Evolutionary conservation across 53 echinoderm and acorn worm species (phyloP).

Genomic region (Temnopleurus reevesii): DNA sequence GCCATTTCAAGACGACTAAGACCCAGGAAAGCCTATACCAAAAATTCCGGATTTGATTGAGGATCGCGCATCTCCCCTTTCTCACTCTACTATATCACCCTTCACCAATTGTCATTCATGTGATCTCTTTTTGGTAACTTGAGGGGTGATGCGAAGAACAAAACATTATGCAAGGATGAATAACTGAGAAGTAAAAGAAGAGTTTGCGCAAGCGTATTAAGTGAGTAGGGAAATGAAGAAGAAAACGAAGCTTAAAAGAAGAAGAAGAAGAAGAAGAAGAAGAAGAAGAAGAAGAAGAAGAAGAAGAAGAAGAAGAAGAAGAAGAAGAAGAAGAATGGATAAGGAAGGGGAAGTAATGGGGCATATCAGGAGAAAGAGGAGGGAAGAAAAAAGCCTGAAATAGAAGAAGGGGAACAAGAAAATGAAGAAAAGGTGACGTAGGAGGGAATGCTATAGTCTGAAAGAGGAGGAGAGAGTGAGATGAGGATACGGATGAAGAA

Average conservation of each 20-base stretch:
- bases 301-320: constrained; percentile 10
- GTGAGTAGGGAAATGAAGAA: too few relatives aligned
- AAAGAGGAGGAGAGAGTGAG: not conserved
- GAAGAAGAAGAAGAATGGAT: not conserved
- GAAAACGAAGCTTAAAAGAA: not conserved
- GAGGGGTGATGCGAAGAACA: too few relatives aligned
- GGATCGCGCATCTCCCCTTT: too few relatives aligned
- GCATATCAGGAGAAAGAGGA: not conserved
- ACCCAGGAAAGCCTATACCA: too few relatives aligned
- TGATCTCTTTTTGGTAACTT: too few relatives aligned
- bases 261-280: constrained; percentile 7
- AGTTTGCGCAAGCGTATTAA: too few relatives aligned
- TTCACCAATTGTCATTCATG: too few relatives aligned
- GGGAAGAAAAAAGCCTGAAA: not conserved
- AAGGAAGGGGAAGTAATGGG: not conserved
- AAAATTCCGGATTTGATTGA: too few relatives aligned
- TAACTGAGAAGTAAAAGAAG: too few relatives aligned
- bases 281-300: not conserved
- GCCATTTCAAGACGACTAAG: too few relatives aligned
- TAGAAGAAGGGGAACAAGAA: not conserved
- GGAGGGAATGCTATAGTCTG: not conserved
- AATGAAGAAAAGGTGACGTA: not conserved
- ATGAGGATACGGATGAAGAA: not conserved
- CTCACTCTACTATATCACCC: too few relatives aligned
- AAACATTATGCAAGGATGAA: too few relatives aligned